A percentile compares a stretch with the other conserved stretches of the same genome.
Conservation (phyloP, 2,888 invertebrate species). For the Coelogynopora nodosa region DNA sequence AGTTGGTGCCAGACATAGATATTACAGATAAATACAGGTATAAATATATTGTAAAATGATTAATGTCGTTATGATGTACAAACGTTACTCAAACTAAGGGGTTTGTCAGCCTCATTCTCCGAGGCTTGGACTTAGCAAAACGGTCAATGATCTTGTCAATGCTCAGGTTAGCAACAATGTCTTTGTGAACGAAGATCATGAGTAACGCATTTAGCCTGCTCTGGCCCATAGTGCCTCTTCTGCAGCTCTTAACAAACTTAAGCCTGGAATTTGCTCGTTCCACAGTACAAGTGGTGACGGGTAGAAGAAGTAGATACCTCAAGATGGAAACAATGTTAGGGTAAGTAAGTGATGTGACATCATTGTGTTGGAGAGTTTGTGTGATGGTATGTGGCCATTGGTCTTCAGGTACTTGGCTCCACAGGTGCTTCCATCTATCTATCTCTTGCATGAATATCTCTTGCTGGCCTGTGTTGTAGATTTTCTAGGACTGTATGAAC, state of each 20-base stretch:
- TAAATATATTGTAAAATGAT: too few species aligned
- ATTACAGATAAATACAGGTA: too few species aligned
- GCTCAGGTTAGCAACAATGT: slow-evolving; percentile 4
- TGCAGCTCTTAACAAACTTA: slow-evolving; percentile 31
- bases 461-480: too few species aligned
- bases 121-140: background rate
- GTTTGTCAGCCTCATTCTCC: background rate
- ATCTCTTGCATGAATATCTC: background rate
- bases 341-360: background rate
- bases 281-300: background rate
- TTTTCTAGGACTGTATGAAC: too few species aligned
- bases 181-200: slow-evolving; percentile 8
- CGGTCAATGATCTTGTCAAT: background rate
- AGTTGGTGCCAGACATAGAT: too few species aligned
- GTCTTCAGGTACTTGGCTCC: background rate
- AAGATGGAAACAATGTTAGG: slow-evolving; percentile 24
- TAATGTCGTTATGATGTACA: background rate
- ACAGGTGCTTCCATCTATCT: background rate
- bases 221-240: slow-evolving; percentile 25
- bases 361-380: slow-evolving; percentile 18
- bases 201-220: slow-evolving; percentile 13
- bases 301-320: background rate
- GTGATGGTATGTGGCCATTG: slow-evolving; percentile 4
- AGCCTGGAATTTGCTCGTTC: slow-evolving; percentile 6
- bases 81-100: background rate